Evolutionary conservation across 2,888 invertebrate genomes (phyloP), one percentile per base, ranked within the genome.

Genomic region (Noctua janthina): DNA sequence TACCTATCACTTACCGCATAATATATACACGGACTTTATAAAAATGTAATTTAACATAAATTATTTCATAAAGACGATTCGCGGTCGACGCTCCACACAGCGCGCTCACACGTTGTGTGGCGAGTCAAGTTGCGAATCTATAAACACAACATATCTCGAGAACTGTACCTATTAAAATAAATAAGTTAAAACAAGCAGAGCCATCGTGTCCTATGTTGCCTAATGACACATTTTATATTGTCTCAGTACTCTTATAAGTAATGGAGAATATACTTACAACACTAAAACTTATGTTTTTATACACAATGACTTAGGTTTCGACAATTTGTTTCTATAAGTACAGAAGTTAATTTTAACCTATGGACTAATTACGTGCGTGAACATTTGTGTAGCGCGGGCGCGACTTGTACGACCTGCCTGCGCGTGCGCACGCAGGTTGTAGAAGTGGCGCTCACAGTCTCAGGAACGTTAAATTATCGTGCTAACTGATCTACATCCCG

Each of bases 281-380:
- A 91, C 96, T 96, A 96, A 93, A 95, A 96, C 96, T 96, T 96
- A 96, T 92, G 94, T 94, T 95, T 94, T 96, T 96, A 96, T 97
- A 97, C 96, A 97, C 96, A 96, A 97, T 97, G 97, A 97, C 97
- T 97, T 97, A 97, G 97, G 96, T 95, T 97, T 96, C 96, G 96
- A 97, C 96, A 96, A 95, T 96, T 96, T 96, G 96, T 96, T 96
- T 95, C 96, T 96, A 97, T 96, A 96, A 96, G 96, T 96, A 96
- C 96, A 94, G 95, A 94, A 94, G 92, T 93, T 94, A 94, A 90
- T 92, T 93, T 94, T 93, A 94, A 93, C 93, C 95, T 96, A 96
- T 92, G 93, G 95, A 95, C 95, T 96, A 96, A 95, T 92, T 93
- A 95, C 94, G 96, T 96, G 96, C 95, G 96, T 94, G 95, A 93